phyloP scores from a whole-genome alignment of 2,113 vertebrate species.

The Nematolebias whitei region DNA sequence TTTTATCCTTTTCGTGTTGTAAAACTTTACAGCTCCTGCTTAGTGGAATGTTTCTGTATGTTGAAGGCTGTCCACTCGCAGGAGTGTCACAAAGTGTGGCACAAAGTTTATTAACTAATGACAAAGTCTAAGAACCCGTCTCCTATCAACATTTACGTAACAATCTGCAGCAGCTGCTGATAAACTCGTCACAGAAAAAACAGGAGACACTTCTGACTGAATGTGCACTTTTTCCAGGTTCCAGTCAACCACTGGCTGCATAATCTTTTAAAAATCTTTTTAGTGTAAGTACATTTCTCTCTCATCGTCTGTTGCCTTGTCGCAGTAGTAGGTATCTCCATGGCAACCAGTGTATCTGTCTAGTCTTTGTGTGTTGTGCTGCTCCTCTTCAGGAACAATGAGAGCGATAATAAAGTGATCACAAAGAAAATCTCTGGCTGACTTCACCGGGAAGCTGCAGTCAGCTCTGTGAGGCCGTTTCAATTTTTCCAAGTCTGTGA shows the following conservation, averaged over 20 bases:
- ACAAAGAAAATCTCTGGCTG: conserved; percentile 2
- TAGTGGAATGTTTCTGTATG: too few relatives aligned
- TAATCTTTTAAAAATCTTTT: not conserved
- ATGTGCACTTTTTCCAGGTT: too few relatives aligned
- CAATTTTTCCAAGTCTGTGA: not conserved
- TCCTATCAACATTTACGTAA: conserved; percentile 24
- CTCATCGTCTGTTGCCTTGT: not conserved
- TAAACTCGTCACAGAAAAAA: not conserved
- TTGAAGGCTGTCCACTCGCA: too few relatives aligned
- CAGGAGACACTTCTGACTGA: not conserved
- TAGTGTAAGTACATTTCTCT: not conserved
- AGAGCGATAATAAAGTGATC: not conserved
- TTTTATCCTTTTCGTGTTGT: too few relatives aligned
- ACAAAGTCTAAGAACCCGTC: not conserved
- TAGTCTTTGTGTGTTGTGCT: conserved; percentile 7
- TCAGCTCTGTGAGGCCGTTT: not conserved
- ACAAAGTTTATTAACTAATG: conserved; percentile 1
- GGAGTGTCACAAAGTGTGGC: not conserved
- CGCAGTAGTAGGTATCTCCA: conserved; percentile 13
- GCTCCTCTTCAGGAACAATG: conserved; percentile 1
- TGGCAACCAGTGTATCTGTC: conserved; percentile 25
- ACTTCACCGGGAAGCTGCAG: not conserved
- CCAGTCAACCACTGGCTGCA: too few relatives aligned
- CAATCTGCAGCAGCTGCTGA: conserved; percentile 12
- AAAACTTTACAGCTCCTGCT: too few relatives aligned